Evolutionary conservation across 2,888 invertebrate genomes (phyloP), one percentile per base, ranked within the genome.

Genomic region (Seira sanloemensis): DNA sequence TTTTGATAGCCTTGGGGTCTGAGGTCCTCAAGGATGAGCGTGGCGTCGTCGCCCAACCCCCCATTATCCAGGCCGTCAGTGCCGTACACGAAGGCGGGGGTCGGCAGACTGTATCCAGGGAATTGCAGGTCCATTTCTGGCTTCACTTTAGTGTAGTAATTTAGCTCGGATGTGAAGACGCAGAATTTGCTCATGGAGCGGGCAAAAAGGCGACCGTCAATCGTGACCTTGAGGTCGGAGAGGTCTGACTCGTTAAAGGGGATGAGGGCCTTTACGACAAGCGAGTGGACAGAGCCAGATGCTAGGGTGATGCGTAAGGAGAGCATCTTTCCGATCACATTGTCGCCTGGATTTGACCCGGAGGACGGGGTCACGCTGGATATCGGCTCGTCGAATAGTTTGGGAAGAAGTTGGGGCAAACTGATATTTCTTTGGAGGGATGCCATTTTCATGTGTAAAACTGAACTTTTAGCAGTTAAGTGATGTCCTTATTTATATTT

Each of bases 21-120:
- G 2, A 89, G 67, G 54, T 89, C 87, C 72, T 88, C 85, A 62
- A 89, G 73, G 0, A 69, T 66, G 7, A 87, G 19, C 72, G 75
- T 87, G 21, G 72, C 78, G 9, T 78, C 68, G 0, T 23, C 7
- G 1, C 65, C 76, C n/a, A 23, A 69, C n/a, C 24, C 77, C n/a
- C 58, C 65, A 18, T 75, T 69, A 26, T 84, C 78, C n/a, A n/a
- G n/a, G 4, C 37, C 37, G 0, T 24, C 27, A 1, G n/a, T 2
- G 1, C 76, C 69, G 0, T 62, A 68, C 50, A 62, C 84, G 58
- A 79, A 69, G 21, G 73, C 73, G 2, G 87, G 83, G 16, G 74
- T 66, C n/a, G 84, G 79, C 0, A 73, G 66, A 0, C 62, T 1
- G 21, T 54, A 27, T 37, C 37, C 37, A 1, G 66, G 21, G 19